Evolutionary conservation across 2,888 invertebrate species (phyloP), one percentile per base, ranked within the genome.

Genomic region (Sesia bembeciformis): DNA sequence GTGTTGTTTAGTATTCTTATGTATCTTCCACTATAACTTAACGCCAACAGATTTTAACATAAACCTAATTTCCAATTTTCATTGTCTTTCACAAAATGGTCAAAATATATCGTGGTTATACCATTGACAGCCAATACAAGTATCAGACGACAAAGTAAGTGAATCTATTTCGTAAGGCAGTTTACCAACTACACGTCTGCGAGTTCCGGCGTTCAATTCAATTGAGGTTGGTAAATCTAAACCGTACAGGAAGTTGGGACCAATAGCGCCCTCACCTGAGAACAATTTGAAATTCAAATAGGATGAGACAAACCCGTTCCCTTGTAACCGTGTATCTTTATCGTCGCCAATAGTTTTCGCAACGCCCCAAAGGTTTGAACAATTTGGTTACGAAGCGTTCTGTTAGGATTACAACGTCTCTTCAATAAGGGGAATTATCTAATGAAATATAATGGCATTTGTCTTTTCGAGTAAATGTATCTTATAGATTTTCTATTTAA

Each of bases 271-370:
- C 77, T 78, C 85, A 87, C 84, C 85, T 85, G 81, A 76, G 66
- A 63, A 63, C 67, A 62, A 84, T 88, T 83, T 86, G 84, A 85
- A 86, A 76, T 87, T 88, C 84, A 86, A 84, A 86, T 86, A 69
- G 72, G 76, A 72, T 66, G 71, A 76, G 76, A 79, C 78, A 80
- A 79, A 74, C 75, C 76, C 70, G 66, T 73, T 72, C 71, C 71
- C 65, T 68, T 72, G 76, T 70, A 74, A 71, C 73, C 66, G 71
- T 66, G 70, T 70, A 66, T 79, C 78, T 81, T 81, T 81, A 77
- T 79, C 68, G 67, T 60, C 58, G 65, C 68, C 71, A 69, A 76
- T 78, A 76, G 72, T 67, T 70, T 63, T 64, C 59, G 60, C 56
- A 57, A 56, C 58, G 60, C 54, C 61, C 62, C 51, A 59, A 53